Base-by-base conservation (phyloP, 2,888 invertebrate species). In the Suillia variegata region DNA sequence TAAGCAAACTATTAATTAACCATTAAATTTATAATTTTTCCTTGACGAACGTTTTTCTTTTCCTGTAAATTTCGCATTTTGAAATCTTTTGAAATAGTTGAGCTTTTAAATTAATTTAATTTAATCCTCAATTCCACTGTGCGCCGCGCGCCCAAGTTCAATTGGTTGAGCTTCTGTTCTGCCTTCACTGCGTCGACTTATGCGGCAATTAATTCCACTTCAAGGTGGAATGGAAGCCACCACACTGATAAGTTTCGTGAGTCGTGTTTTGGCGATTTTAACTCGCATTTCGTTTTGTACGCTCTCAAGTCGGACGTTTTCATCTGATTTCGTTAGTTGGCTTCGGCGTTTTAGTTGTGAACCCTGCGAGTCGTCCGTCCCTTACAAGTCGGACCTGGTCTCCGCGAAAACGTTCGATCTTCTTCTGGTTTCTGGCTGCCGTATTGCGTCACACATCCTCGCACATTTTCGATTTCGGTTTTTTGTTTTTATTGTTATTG, bases 171-270 rank as follows among this genome's bases (percentile, higher is more conserved):
- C 45, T 45, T 45, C 38, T 38, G 38, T 38, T 10, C 38, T 38
- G 54, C 62, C 56, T n/a, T n/a, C n/a, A n/a, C n/a, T n/a, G 58
- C 54, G 57, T 54, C 58, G 58, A 51, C 54, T 48, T 49, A 52
- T 49, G 56, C 60, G 51, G 65, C 65, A 66, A 66, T 66, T 66
- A 66, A 66, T 66, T 66, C 63, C 55, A 57, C 54, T 51, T 47
- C 56, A 54, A n/a, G n/a, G n/a, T n/a, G n/a, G n/a, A n/a, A n/a
- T n/a, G n/a, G n/a, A n/a, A n/a, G n/a, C n/a, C 45, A 31, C 38
- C 38, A 48, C 56, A 58, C 63, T 61, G 63, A 65, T 65, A 65
- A 65, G 54, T 65, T 50, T 58, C 53, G 54, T 56, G 65, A 63
- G 55, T 59, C 62, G 61, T 64, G 61, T 61, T 58, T 63, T 54